These are phyloP conservation scores for Epizoanthus illoricatus DNA, from an alignment of 92 coral and sea anemone species.

Conservation along the genomic window DNA sequence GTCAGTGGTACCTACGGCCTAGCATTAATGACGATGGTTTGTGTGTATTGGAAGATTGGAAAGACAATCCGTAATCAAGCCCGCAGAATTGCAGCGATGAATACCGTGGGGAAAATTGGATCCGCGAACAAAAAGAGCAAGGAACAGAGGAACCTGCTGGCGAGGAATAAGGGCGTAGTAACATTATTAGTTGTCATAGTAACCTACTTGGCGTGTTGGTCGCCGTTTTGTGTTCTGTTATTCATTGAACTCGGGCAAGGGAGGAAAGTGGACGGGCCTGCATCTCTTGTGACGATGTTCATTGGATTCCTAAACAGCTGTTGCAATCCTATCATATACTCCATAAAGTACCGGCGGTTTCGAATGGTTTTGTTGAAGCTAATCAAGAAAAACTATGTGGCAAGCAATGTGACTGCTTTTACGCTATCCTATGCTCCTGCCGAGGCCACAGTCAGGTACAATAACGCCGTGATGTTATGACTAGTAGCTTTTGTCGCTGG, in stretches of 20 bases:
- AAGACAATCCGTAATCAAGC: constrained; percentile 57
- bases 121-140: background rate
- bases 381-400: constrained; percentile 26
- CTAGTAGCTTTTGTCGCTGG: too few species aligned
- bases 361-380: constrained; percentile 52
- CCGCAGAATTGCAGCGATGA: constrained; percentile 13
- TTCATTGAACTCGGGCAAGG: constrained; percentile 73
- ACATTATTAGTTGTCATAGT: constrained; percentile 65
- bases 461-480: background rate
- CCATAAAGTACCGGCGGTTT: constrained; percentile 69
- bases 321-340: constrained; percentile 81
- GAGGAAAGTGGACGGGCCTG: constrained; percentile 51
- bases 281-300: constrained; percentile 69
- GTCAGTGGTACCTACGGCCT: constrained; percentile 83
- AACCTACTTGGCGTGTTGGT: constrained; percentile 78
- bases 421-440: background rate
- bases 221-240: constrained; percentile 80
- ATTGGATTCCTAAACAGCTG: constrained; percentile 75
- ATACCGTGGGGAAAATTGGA: background rate
- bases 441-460: background rate
- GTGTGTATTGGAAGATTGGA: constrained; percentile 62
- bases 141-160: constrained; percentile 14
- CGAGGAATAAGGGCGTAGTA: constrained; percentile 60
- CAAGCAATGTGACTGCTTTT: background rate
- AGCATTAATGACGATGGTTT: constrained; percentile 70